phyloP scores from a whole-genome alignment of 1,140 invertebrate genomes.

The Panagrolaimus sp. region DNA sequence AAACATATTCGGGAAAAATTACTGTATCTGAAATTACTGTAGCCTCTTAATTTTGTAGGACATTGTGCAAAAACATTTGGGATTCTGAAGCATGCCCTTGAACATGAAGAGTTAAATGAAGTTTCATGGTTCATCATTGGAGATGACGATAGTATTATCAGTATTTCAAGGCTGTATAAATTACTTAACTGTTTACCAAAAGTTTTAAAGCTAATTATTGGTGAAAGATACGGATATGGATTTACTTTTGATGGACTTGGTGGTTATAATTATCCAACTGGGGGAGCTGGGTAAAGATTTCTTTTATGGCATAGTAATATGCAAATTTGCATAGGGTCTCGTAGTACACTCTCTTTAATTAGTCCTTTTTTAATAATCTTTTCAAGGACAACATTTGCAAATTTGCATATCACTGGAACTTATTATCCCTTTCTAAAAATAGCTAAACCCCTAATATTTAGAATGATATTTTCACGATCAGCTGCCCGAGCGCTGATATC shows the following conservation, averaged over 20 bases:
- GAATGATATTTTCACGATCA: constrained; percentile 29
- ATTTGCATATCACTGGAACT: no score
- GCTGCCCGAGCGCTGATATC: constrained; percentile 19
- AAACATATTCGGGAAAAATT: neutral
- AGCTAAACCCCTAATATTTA: no score
- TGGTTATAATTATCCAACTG: constrained; percentile 37
- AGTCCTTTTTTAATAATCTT: no score
- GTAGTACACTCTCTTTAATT: no score
- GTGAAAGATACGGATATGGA: constrained; percentile 35
- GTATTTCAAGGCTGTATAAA: constrained; percentile 16
- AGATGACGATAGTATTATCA: constrained; percentile 32
- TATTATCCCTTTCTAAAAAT: no score
- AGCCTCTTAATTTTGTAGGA: constrained; percentile 12
- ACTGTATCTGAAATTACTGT: neutral
- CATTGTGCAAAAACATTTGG: constrained; percentile 34
- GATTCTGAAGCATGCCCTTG: constrained; percentile 30
- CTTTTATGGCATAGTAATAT: no score
- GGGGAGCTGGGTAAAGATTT: constrained; percentile 1
- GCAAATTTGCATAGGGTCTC: no score
- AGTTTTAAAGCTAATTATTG: constrained; percentile 27
- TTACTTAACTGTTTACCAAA: constrained; percentile 26
- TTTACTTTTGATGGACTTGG: constrained; percentile 26
- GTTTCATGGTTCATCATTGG: constrained; percentile 27
- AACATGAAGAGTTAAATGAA: constrained; percentile 27
- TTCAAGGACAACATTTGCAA: no score